Conservation (phyloP, 2,888 invertebrate genomes). For the Coleophora deauratella region DNA sequence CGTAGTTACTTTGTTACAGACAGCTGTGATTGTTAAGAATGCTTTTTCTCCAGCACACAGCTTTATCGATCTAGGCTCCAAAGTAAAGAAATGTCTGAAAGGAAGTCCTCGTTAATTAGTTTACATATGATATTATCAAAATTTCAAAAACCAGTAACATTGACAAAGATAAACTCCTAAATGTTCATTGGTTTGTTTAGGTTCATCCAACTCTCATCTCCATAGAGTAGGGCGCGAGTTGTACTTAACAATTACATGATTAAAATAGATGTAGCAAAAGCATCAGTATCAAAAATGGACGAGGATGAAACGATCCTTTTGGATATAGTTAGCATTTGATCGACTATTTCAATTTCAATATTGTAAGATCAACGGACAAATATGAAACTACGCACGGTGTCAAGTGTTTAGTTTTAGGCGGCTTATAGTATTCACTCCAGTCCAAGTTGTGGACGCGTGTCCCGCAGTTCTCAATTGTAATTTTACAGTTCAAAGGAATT, state of each 20-base stretch:
- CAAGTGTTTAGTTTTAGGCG: slow-evolving; percentile 43
- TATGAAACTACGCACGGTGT: neutral
- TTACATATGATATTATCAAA: too few species aligned
- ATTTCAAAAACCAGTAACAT: too few species aligned
- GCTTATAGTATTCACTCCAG: slow-evolving; percentile 64
- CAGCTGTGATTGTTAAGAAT: slow-evolving; percentile 47
- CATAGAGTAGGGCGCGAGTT: too few species aligned
- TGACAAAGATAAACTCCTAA: too few species aligned
- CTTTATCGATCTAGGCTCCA: slow-evolving; percentile 60
- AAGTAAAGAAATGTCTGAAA: slow-evolving; percentile 56
- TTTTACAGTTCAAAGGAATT: slow-evolving; percentile 45
- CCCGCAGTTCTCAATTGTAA: slow-evolving; percentile 72
- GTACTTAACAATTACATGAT: too few species aligned
- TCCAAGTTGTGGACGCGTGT: slow-evolving; percentile 65
- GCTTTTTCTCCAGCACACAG: slow-evolving; percentile 57
- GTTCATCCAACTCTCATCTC: too few species aligned
- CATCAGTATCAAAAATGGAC: too few species aligned
- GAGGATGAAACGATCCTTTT: too few species aligned
- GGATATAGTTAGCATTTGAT: too few species aligned
- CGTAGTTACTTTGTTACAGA: slow-evolving; percentile 46
- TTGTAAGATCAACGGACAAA: neutral
- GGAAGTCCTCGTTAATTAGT: slow-evolving; percentile 1
- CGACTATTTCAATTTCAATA: too few species aligned
- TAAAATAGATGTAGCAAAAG: too few species aligned
- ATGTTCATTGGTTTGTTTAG: too few species aligned